A percentile compares a stretch with the other conserved stretches of the same genome.
Evolutionary conservation across 35 echinoderm and acorn worm species (phyloP).

Genomic region (Strongylocentrotus purpuratus): DNA sequence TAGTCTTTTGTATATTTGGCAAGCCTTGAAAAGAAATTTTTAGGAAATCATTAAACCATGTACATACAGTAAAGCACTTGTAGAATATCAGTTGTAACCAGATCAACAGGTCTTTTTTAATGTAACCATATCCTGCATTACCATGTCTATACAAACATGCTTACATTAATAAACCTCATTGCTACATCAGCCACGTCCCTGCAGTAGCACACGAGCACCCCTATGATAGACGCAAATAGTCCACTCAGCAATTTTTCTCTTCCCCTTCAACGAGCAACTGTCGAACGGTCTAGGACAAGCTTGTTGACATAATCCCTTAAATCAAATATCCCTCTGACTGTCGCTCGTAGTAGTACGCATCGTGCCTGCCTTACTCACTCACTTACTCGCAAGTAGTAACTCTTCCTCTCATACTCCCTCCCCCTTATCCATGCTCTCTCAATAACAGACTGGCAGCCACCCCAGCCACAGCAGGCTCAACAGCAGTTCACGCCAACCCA

Average conservation of each 20-base stretch:
- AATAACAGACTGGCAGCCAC: conserved; percentile 11
- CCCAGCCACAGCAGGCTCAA: conserved; percentile 6
- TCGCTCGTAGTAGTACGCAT: background rate
- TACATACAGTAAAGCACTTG: too few relatives aligned
- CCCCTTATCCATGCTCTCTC: background rate
- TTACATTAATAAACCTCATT: background rate
- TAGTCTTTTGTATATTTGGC: background rate
- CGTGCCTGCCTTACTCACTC: background rate
- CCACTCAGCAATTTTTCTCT: conserved; percentile 41
- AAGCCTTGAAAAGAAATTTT: background rate
- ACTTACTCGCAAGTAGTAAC: background rate
- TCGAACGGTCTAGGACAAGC: background rate
- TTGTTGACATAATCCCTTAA: conserved; percentile 45
- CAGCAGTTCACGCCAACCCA: conserved; percentile 4
- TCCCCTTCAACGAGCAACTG: background rate
- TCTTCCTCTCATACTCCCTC: background rate
- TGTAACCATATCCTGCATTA: too few relatives aligned
- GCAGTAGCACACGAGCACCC: background rate
- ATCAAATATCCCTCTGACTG: conserved; percentile 47
- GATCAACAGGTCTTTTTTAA: too few relatives aligned
- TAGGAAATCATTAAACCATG: too few relatives aligned
- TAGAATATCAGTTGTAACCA: too few relatives aligned
- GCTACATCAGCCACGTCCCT: background rate
- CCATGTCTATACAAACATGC: background rate
- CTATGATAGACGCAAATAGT: background rate